Evolutionary conservation across 2,797 vertebrate species (phyloP).

Genomic region (Miichthys miiuy): DNA sequence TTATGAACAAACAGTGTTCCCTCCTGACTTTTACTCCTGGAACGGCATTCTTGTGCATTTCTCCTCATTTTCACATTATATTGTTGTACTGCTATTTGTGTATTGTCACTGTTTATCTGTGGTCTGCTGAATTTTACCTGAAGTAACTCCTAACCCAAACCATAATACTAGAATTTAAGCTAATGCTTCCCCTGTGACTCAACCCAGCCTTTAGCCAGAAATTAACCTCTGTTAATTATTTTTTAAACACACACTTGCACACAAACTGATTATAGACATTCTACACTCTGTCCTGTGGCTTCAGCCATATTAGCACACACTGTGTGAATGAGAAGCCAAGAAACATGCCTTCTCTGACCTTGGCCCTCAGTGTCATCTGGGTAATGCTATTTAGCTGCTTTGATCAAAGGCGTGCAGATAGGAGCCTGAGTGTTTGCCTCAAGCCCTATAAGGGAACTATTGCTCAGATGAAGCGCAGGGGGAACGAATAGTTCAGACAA

Average conservation of each 20-base stretch:
- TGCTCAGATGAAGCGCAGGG: constrained; percentile 18
- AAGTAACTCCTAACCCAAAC: background rate
- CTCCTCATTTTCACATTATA: too few relatives aligned
- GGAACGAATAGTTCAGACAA: constrained; percentile 56
- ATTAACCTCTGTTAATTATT: background rate
- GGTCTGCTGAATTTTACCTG: too few relatives aligned
- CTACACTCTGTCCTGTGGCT: constrained; percentile 10
- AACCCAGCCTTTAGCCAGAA: background rate
- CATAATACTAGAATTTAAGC: background rate
- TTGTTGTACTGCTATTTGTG: too few relatives aligned
- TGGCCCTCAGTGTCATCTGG: constrained; percentile 59
- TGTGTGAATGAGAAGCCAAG: constrained; percentile 32
- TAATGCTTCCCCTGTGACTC: background rate
- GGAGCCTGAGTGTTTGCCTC: constrained; percentile 42
- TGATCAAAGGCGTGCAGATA: constrained; percentile 59
- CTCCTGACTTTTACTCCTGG: too few relatives aligned
- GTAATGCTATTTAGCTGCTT: constrained; percentile 68
- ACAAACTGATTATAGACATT: constrained; percentile 23
- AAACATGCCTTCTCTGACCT: constrained; percentile 51
- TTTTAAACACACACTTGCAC: background rate
- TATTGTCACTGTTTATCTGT: too few relatives aligned
- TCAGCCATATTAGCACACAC: constrained; percentile 18
- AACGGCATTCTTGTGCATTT: too few relatives aligned
- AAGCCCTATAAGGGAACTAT: constrained; percentile 33
- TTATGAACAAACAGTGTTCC: too few relatives aligned